phyloP scores from a whole-genome alignment of 37 sponge, comb jelly and placozoan species.

The Petrosia ficiformis region DNA sequence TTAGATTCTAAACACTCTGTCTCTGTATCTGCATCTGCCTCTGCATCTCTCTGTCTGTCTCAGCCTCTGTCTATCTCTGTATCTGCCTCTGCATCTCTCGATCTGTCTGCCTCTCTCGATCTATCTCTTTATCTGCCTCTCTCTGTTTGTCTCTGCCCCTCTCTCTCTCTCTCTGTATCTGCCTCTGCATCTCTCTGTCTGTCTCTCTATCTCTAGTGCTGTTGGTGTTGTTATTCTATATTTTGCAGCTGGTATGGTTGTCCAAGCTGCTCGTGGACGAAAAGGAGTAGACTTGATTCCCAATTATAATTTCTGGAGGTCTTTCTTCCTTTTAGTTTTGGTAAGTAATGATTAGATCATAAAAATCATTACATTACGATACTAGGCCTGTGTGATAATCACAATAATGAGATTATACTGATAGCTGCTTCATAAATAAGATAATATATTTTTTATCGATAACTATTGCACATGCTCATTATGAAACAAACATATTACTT shows the following conservation, averaged over 20 bases:
- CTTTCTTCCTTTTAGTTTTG: conserved; percentile 19
- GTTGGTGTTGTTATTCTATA: conserved; percentile 17
- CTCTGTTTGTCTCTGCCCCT: background rate
- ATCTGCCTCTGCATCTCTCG: background rate
- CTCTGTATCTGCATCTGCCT: background rate
- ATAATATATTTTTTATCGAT: too few species aligned
- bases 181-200: conserved; percentile 8
- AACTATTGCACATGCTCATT: too few species aligned
- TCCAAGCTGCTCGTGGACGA: conserved; percentile 18
- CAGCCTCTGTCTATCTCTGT: background rate
- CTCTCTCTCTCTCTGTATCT: conserved; percentile 4
- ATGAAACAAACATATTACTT: too few species aligned
- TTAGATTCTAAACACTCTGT: too few species aligned
- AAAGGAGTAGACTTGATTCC: conserved; percentile 38
- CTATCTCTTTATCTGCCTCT: background rate
- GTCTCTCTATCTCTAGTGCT: conserved; percentile 7
- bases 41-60: background rate
- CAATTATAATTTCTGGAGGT: conserved; percentile 54
- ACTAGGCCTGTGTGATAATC: too few species aligned
- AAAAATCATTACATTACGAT: too few species aligned
- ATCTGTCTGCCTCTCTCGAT: background rate
- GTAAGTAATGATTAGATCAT: conserved; percentile 38
- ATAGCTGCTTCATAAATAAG: too few species aligned
- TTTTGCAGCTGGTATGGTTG: conserved; percentile 21
- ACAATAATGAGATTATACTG: too few species aligned